phyloP scores from a whole-genome alignment of 2,797 vertebrate genomes.

The Sciaenops ocellatus region DNA sequence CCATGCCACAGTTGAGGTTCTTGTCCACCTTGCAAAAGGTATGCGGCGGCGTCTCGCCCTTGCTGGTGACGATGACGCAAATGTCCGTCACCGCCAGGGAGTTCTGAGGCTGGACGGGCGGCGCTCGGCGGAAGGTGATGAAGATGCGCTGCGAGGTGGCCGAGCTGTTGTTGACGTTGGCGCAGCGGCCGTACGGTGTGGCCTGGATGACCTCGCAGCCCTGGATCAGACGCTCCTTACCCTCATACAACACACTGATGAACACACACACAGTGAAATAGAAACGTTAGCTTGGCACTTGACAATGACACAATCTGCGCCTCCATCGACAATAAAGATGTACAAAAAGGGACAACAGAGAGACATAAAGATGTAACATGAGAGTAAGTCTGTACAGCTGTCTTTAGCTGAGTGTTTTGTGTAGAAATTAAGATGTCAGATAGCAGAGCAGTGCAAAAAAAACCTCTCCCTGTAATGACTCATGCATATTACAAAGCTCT shows the following conservation, averaged over 20 bases:
- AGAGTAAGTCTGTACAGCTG: too few relatives aligned
- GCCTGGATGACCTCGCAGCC: conserved; percentile 97
- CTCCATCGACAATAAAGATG: background rate
- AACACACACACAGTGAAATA: rapidly evolving
- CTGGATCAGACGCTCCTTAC: conserved; percentile 94
- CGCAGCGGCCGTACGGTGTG: conserved; percentile 96
- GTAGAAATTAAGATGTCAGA: conserved; percentile 36
- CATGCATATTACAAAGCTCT: conserved; percentile 14
- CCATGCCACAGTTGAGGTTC: conserved; percentile 99
- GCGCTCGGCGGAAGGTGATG: conserved; percentile 92
- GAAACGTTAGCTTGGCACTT: background rate
- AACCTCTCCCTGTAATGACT: conserved; percentile 43
- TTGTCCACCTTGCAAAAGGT: conserved; percentile 99
- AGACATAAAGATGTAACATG: background rate
- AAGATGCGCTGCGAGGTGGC: conserved; percentile 95
- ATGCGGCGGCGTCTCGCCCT: conserved; percentile 97
- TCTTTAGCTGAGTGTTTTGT: conserved; percentile 1
- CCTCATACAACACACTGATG: conserved; percentile 94
- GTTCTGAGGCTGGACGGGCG: conserved; percentile 90
- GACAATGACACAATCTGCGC: background rate
- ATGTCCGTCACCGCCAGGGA: conserved; percentile 97
- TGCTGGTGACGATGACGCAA: conserved; percentile 96
- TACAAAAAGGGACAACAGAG: background rate
- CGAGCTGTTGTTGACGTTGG: conserved; percentile 99
- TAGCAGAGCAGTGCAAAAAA: conserved; percentile 18